These are phyloP conservation scores for Aspiorhynchus laticeps DNA, from an alignment of 2,113 vertebrate genomes.

Conservation along the genomic window DNA sequence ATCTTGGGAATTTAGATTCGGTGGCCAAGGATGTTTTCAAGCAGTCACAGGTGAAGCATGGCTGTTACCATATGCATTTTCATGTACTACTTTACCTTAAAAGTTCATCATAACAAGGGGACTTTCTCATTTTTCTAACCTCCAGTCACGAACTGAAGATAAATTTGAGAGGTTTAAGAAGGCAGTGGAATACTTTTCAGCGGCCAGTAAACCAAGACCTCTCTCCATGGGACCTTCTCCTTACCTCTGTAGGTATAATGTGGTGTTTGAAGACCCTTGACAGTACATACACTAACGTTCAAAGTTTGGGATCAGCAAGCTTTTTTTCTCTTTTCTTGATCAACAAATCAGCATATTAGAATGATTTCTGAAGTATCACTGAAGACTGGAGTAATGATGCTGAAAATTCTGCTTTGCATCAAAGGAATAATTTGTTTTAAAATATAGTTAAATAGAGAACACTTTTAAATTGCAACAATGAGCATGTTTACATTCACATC, in stretches of 20 bases:
- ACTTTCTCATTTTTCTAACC: conserved; percentile 23
- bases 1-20: conserved; percentile 84
- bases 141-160: conserved; percentile 89
- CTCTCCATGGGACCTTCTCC: conserved; percentile 81
- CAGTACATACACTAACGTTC: not conserved
- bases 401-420: not conserved
- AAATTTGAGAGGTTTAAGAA: conserved; percentile 91
- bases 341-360: not conserved
- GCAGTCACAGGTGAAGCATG: conserved; percentile 83
- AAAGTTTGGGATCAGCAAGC: too few species aligned
- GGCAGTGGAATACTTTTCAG: conserved; percentile 91
- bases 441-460: too few species aligned
- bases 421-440: too few species aligned
- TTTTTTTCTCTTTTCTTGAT: too few species aligned
- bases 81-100: not conserved
- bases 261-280: not conserved
- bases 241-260: conserved; percentile 82
- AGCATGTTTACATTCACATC: too few species aligned
- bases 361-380: not conserved
- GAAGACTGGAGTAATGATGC: not conserved
- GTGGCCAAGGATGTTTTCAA: conserved; percentile 93
- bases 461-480: not conserved
- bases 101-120: not conserved
- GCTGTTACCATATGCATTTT: not conserved
- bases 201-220: conserved; percentile 85